These are phyloP conservation scores for Maccullochella peelii DNA, from an alignment of 2,113 vertebrate genomes.

Conservation along the genomic window DNA sequence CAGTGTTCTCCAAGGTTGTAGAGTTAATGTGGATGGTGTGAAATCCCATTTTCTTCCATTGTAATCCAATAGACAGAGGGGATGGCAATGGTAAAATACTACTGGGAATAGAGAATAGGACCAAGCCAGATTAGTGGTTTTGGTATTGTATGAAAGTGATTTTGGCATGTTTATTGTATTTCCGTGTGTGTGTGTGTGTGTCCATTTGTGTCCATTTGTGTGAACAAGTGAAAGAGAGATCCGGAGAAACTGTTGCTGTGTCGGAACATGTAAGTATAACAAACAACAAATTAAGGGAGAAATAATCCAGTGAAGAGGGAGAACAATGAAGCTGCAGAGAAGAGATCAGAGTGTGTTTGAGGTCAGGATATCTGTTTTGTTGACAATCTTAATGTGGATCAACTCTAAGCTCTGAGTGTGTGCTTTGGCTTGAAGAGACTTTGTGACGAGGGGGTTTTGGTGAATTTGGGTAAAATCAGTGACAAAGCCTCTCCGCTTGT, in stretches of 20 bases:
- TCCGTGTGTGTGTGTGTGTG: neutral
- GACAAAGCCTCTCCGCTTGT: conserved; percentile 59
- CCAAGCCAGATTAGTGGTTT: neutral
- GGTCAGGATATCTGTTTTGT: conserved; percentile 44
- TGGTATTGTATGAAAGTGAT: neutral
- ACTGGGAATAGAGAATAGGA: neutral
- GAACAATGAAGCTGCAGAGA: neutral
- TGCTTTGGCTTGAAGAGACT: conserved; percentile 50
- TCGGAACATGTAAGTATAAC: neutral
- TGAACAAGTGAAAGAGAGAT: neutral
- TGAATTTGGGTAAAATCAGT: conserved; percentile 52
- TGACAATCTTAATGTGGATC: conserved; percentile 51
- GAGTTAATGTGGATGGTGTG: neutral
- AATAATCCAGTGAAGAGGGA: neutral
- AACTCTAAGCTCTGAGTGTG: conserved; percentile 39
- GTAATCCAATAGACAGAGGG: neutral
- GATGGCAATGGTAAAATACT: neutral
- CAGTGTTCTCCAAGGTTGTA: neutral
- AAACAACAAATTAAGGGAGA: neutral
- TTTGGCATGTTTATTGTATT: neutral
- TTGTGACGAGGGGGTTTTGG: conserved; percentile 18
- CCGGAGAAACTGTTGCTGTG: neutral
- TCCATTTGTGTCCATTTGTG: neutral
- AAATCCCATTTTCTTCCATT: conserved; percentile 1
- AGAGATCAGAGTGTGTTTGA: conserved; percentile 40